Percentiles rank a stretch among this genome's conserved stretches.
These are phyloP conservation scores for Anoplolepis gracilipes DNA, from an alignment of 1,140 invertebrate species.

Conservation along the genomic window DNA sequence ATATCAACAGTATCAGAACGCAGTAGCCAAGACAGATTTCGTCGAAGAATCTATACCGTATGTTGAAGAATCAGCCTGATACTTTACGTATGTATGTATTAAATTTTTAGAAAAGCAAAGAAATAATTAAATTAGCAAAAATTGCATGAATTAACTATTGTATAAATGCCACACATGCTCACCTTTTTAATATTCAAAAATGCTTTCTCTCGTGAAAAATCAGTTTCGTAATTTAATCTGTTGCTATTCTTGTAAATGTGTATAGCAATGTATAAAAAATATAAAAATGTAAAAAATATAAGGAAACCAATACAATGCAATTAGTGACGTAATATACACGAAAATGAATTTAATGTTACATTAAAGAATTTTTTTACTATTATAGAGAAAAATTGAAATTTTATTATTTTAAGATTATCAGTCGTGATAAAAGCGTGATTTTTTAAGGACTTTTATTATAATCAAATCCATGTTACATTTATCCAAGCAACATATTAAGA, in stretches of 20 bases:
- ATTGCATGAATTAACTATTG: too few relatives aligned
- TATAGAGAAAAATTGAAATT: neutral
- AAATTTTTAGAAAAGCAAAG: too few relatives aligned
- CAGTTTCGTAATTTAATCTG: too few relatives aligned
- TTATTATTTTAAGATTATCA: neutral
- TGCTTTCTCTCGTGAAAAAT: too few relatives aligned
- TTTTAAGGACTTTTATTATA: conserved; percentile 40
- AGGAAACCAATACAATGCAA: too few relatives aligned
- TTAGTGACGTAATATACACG: neutral
- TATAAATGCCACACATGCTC: too few relatives aligned
- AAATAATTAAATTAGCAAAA: too few relatives aligned
- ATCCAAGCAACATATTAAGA: conserved; percentile 23
- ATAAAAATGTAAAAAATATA: neutral
- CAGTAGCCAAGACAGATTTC: conserved; percentile 69
- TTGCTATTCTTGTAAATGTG: neutral
- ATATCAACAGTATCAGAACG: conserved; percentile 83
- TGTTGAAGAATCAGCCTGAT: neutral
- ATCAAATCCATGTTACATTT: conserved; percentile 30
- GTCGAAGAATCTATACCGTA: conserved; percentile 80
- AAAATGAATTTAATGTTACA: neutral
- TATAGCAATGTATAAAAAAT: neutral
- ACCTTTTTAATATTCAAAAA: too few relatives aligned
- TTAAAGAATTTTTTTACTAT: neutral
- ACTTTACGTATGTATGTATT: neutral
- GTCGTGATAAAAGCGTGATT: neutral